Evolutionary conservation across 1,140 invertebrate species (phyloP).

Genomic region (Luehdorfia chinensis): DNA sequence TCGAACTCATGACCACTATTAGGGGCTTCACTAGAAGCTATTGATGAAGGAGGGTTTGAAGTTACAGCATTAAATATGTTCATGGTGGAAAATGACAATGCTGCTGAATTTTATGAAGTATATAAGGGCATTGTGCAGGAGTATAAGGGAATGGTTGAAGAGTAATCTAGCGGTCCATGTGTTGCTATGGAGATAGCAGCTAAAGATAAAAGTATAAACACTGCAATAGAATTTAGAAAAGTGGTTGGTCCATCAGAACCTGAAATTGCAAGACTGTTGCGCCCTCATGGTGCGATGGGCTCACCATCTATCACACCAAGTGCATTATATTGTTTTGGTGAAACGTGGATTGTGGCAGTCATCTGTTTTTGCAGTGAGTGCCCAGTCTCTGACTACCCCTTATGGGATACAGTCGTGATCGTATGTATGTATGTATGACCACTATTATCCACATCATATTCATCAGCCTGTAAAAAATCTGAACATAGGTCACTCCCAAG

Average conservation of each 20-base stretch:
- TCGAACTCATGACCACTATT: no score
- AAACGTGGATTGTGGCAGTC: no score
- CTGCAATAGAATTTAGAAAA: constrained; percentile 87
- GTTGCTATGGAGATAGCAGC: constrained; percentile 91
- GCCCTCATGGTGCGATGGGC: no score
- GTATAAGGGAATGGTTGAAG: constrained; percentile 90
- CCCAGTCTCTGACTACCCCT: no score
- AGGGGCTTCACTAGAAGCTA: constrained; percentile 85
- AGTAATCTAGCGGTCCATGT: constrained; percentile 89
- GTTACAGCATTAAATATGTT: constrained; percentile 90
- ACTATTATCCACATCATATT: no score
- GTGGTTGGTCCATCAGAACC: constrained; percentile 93
- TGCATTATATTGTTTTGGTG: no score
- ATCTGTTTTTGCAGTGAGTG: no score
- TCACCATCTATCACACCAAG: no score
- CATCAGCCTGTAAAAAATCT: no score
- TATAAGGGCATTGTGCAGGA: constrained; percentile 94
- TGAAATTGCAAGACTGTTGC: constrained; percentile 89
- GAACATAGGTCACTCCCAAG: no score
- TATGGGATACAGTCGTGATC: no score
- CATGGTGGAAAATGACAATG: constrained; percentile 86
- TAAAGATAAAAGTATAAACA: constrained; percentile 78
- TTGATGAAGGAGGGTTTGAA: constrained; percentile 85
- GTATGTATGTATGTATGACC: no score
- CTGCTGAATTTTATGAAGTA: constrained; percentile 94